phyloP scores from a whole-genome alignment of 2,888 invertebrate genomes.

The Elmis aenea region DNA sequence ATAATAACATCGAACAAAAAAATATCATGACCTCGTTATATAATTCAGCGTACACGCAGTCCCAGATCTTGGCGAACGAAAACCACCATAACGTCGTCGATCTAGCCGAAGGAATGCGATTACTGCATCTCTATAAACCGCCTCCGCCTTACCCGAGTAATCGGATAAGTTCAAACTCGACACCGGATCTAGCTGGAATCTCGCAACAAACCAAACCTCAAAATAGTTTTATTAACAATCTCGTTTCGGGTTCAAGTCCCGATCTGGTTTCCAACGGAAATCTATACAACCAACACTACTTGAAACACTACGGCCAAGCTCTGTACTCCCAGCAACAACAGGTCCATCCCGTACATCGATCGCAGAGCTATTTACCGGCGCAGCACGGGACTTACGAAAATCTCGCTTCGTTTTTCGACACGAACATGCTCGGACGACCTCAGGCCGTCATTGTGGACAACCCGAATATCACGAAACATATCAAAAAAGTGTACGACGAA shows the following conservation, averaged over 20 bases:
- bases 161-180: constrained; percentile 74
- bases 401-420: constrained; percentile 57
- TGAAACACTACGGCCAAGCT: constrained; percentile 32
- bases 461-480: constrained; percentile 56
- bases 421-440: constrained; percentile 37
- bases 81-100: constrained; percentile 35
- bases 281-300: constrained; percentile 49
- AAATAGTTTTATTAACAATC: constrained; percentile 40
- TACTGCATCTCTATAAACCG: constrained; percentile 70
- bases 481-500: constrained; percentile 59
- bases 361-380: constrained; percentile 43
- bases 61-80: constrained; percentile 32
- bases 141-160: constrained; percentile 81
- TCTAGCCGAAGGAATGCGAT: constrained; percentile 51
- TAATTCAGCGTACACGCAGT: constrained; percentile 30
- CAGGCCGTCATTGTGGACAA: constrained; percentile 53
- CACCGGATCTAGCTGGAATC: constrained; percentile 75
- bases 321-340: constrained; percentile 34
- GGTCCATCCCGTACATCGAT: constrained; percentile 40
- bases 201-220: constrained; percentile 50
- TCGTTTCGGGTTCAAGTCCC: constrained; percentile 72
- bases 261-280: constrained; percentile 71
- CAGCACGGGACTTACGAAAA: constrained; percentile 71
- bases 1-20: constrained; percentile 45
- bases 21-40: constrained; percentile 26